A percentile compares a stretch with the other conserved stretches of the same genome.
phyloP scores from a whole-genome alignment of 2,888 invertebrate species.

The Leptinotarsa juncta region DNA sequence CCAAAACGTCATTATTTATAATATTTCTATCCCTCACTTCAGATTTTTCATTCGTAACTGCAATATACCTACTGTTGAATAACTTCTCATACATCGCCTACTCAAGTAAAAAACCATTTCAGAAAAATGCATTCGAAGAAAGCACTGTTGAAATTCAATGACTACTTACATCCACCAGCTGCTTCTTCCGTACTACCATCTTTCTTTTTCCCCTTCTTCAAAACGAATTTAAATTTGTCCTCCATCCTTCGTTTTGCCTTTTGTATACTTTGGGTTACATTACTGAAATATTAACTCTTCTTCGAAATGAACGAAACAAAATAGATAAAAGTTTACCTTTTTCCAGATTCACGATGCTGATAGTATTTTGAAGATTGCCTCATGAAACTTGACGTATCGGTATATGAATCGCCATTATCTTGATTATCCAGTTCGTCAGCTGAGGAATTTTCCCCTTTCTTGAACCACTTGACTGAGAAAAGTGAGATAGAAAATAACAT shows the following conservation, averaged over 20 bases:
- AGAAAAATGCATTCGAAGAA: background rate
- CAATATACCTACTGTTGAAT: too few relatives aligned
- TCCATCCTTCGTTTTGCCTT: slow-evolving; percentile 91
- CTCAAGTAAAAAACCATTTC: too few relatives aligned
- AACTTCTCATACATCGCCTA: too few relatives aligned
- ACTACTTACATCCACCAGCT: slow-evolving; percentile 77
- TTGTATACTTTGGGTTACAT: slow-evolving; percentile 76
- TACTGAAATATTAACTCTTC: slow-evolving; percentile 55
- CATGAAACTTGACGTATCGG: slow-evolving; percentile 66
- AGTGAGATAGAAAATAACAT: slow-evolving; percentile 16
- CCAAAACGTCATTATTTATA: background rate
- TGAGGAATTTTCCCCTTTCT: slow-evolving; percentile 66
- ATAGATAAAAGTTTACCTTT: slow-evolving; percentile 45
- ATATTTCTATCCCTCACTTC: too few relatives aligned
- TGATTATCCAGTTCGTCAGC: slow-evolving; percentile 69
- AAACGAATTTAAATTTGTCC: slow-evolving; percentile 86
- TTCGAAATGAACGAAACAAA: background rate
- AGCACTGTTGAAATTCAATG: background rate
- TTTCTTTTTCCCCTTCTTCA: slow-evolving; percentile 89
- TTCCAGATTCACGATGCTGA: slow-evolving; percentile 57
- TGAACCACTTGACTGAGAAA: slow-evolving; percentile 70
- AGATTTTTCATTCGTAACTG: too few relatives aligned
- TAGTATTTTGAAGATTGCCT: slow-evolving; percentile 67
- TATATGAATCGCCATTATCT: slow-evolving; percentile 63
- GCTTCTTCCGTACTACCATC: slow-evolving; percentile 90